A percentile compares a stretch with the other conserved stretches of the same genome.
Evolutionary conservation across 2,797 vertebrate genomes (phyloP).

Genomic region (Sandelia bainsii): DNA sequence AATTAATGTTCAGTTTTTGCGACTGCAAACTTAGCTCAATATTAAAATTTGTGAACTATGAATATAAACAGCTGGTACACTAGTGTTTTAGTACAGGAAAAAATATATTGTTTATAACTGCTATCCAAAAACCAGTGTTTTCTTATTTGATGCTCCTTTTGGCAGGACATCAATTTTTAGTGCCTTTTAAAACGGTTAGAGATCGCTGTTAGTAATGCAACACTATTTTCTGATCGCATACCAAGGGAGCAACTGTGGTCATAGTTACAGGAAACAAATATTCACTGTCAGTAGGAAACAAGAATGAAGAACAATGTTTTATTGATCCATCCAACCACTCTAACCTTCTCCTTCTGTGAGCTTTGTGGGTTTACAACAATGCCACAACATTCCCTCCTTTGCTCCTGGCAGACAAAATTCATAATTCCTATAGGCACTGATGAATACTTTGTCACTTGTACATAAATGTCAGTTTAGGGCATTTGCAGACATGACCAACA

Average conservation of each 20-base stretch:
- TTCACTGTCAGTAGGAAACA: background rate
- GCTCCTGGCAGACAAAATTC: background rate
- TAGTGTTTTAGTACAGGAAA: too few species aligned
- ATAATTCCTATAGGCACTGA: background rate
- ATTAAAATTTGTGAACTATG: too few species aligned
- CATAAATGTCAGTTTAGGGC: constrained; percentile 1
- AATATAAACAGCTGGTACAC: too few species aligned
- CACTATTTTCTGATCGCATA: too few species aligned
- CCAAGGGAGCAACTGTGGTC: background rate
- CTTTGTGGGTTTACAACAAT: background rate
- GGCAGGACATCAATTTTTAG: background rate
- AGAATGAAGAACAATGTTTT: background rate
- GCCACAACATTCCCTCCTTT: background rate
- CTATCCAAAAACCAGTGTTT: background rate
- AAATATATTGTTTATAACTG: background rate
- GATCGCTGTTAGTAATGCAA: too few species aligned
- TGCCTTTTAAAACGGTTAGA: background rate
- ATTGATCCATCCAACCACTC: background rate
- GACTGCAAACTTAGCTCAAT: too few species aligned
- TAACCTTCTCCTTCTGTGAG: background rate
- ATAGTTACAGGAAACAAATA: background rate
- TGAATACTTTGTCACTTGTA: background rate
- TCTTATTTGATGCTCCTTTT: background rate
- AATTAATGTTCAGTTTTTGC: too few species aligned
- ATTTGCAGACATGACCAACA: background rate